Percentiles rank a stretch among this genome's conserved stretches.
phyloP scores from a whole-genome alignment of 1,140 invertebrate species.

The Brachionus rubens region DNA sequence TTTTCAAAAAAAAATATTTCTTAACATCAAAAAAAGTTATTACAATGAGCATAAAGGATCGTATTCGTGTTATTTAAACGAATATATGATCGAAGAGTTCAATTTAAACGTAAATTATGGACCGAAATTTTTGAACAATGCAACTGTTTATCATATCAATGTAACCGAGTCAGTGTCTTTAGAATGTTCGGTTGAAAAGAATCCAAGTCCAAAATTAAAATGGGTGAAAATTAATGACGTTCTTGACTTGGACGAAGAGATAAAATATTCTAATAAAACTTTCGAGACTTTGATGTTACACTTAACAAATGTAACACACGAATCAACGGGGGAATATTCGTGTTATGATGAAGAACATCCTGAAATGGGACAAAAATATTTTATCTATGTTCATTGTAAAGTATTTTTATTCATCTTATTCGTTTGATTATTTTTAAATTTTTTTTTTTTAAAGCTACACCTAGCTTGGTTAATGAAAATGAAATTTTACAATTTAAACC shows the following conservation, averaged over 20 bases:
- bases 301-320: not conserved
- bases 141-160: not conserved
- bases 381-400: constrained; percentile 8
- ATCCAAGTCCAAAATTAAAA: not conserved
- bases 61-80: not conserved
- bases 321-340: not conserved
- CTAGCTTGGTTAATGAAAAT: not conserved
- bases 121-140: not conserved
- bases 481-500: not conserved
- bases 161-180: not conserved
- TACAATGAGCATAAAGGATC: not conserved
- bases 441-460: constrained; percentile 10
- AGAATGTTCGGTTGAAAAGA: not conserved
- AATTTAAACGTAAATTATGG: not conserved
- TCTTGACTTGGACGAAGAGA: not conserved
- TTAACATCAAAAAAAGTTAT: not conserved
- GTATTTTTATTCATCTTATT: not conserved
- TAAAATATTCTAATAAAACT: not conserved
- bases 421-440: not conserved
- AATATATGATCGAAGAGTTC: not conserved
- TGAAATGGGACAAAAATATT: not conserved
- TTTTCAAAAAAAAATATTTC: constrained; percentile 5
- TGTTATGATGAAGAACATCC: constrained; percentile 6
- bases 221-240: not conserved
- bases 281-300: not conserved